Evolutionary conservation across 1,140 invertebrate genomes (phyloP), one percentile per base, ranked within the genome.

Genomic region (Musca domestica): DNA sequence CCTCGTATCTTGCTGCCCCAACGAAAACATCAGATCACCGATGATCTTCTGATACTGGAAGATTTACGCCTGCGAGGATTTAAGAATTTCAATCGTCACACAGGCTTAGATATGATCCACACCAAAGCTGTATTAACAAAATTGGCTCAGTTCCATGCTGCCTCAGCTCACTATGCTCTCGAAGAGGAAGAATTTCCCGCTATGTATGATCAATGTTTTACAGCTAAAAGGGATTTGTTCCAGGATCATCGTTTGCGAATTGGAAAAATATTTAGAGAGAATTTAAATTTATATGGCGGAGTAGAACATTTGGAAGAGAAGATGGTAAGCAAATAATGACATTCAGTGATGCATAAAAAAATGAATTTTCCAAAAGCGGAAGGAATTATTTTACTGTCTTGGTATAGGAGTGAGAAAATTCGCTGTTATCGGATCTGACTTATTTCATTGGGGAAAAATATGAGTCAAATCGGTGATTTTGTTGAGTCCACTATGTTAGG

Each of bases 71-170:
- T 74, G 25, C 69, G 78, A 1, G 85, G 85, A 9, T 88, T 84
- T 73, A 80, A 82, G 15, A 87, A 88, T 81, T 82, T 80, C 0
- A 76, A 84, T 66, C 81, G 86, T 48, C 78, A 84, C 14, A 41
- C 70, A 23, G 86, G 86, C 14, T 77, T 88, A 30, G 86, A 88
- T 71, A 64, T 85, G 47, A 20, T 75, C 2, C 87, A 88, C 68
- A 78, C 78, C 7, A 68, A 83, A 66, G 69, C 85, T 4, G 84
- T 84, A 2, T 69, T 88, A 10, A 75, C 81, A n/a, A 84, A 85
- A 68, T 69, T 89, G 56, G 86, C 84, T 0, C 82, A 75, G 66
- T 85, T 87, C 66, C 87, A 89, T 73, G 87, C 86, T 0, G 76
- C 83, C 4, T 85, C 86, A 0, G 81, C 86, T 1, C 67, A 75